A percentile compares a stretch with the other conserved stretches of the same genome.
Evolutionary conservation across 2,797 vertebrate genomes (phyloP).

Genomic region (Helicolenus hilgendorfi): DNA sequence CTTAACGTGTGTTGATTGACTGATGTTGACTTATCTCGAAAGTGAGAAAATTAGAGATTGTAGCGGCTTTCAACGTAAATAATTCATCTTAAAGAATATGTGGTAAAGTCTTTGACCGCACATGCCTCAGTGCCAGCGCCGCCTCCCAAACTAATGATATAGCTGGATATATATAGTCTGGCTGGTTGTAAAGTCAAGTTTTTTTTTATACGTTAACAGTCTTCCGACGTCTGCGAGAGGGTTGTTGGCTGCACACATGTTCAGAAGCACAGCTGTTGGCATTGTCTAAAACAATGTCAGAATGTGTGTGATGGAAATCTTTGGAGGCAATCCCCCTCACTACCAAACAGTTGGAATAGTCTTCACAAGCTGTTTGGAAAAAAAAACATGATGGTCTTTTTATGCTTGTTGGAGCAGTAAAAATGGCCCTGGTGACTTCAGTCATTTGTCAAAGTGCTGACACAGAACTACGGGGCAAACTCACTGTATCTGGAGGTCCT

Average conservation of each 20-base stretch:
- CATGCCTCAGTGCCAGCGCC: not conserved
- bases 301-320: slow-evolving; percentile 40
- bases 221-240: slow-evolving; percentile 31
- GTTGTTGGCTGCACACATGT: slow-evolving; percentile 25
- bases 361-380: slow-evolving; percentile 16
- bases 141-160: slow-evolving; percentile 9
- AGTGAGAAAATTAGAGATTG: slow-evolving; percentile 18
- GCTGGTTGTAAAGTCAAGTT: not conserved
- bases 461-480: not conserved
- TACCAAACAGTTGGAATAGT: slow-evolving; percentile 21
- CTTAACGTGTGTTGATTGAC: not conserved
- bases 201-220: slow-evolving; percentile 32
- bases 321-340: slow-evolving; percentile 12
- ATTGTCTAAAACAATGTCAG: slow-evolving; percentile 29
- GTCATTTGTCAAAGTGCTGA: slow-evolving; percentile 27
- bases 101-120: not conserved
- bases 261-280: slow-evolving; percentile 44
- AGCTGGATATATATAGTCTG: slow-evolving; percentile 30
- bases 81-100: not conserved
- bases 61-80: slow-evolving; percentile 1
- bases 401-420: slow-evolving; percentile 46
- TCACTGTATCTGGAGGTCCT: not conserved
- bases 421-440: slow-evolving; percentile 30
- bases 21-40: not conserved
- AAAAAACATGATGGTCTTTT: slow-evolving; percentile 18